Evolutionary conservation across 2,113 vertebrate species (phyloP).

Genomic region (Psophia crepitans): DNA sequence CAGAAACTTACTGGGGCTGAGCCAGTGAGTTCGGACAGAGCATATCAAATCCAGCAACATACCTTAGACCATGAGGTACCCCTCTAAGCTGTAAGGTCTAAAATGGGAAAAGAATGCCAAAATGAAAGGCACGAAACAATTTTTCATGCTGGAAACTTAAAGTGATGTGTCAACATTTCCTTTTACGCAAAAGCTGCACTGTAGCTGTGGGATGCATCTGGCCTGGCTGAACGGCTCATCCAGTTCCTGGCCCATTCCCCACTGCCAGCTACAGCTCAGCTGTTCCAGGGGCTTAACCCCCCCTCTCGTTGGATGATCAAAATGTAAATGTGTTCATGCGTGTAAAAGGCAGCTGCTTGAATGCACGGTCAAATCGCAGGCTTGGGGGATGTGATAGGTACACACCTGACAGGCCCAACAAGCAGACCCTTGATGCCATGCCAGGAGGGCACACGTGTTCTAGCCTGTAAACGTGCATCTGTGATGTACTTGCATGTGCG

Average conservation of each 20-base stretch:
- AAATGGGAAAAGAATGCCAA: background rate
- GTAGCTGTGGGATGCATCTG: background rate
- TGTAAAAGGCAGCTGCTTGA: background rate
- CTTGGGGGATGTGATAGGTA: background rate
- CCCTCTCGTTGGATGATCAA: background rate
- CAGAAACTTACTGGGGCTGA: background rate
- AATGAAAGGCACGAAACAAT: background rate
- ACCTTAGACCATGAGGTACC: background rate
- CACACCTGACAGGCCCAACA: accelerated
- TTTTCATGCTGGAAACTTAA: background rate
- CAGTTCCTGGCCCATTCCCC: background rate
- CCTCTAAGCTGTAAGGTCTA: background rate
- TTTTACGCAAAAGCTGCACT: background rate
- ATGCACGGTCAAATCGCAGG: background rate
- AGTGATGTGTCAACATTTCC: background rate
- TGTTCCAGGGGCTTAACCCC: background rate
- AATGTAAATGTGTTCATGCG: background rate
- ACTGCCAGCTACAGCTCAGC: background rate
- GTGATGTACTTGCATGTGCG: background rate
- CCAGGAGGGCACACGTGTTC: accelerated
- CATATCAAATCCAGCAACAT: background rate
- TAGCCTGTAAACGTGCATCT: background rate
- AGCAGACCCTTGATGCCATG: accelerated
- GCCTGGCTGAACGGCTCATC: background rate
- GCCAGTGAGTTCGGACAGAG: background rate